phyloP scores from a whole-genome alignment of 2,113 vertebrate species.

The Tauraco erythrolophus region DNA sequence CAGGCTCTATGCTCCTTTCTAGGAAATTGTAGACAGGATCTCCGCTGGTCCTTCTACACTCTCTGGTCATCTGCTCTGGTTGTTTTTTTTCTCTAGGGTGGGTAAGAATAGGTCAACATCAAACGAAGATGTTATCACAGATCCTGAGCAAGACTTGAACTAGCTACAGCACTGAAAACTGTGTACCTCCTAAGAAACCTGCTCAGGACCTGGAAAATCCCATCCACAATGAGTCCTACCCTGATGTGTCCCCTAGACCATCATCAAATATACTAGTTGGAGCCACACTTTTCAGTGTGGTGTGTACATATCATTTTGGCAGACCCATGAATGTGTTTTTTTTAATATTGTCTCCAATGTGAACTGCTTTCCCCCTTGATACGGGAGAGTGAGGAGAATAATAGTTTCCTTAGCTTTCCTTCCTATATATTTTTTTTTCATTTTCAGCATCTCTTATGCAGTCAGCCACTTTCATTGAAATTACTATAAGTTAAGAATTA shows the following conservation, averaged over 20 bases:
- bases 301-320: background rate
- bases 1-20: background rate
- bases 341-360: background rate
- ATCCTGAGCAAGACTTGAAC: background rate
- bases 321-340: background rate
- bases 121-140: background rate
- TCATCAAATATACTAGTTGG: background rate
- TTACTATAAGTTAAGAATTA: background rate
- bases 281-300: background rate
- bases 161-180: background rate
- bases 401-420: background rate
- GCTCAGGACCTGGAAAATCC: background rate
- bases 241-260: background rate
- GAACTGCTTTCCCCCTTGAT: background rate
- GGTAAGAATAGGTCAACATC: background rate
- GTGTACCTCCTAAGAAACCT: background rate
- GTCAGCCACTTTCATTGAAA: background rate
- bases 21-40: background rate
- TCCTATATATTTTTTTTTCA: background rate
- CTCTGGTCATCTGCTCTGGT: background rate
- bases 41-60: background rate
- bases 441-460: background rate
- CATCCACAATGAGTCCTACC: background rate
- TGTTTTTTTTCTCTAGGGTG: background rate
- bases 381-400: background rate